These are phyloP conservation scores for Procambarus clarkii DNA, from an alignment of 1,140 invertebrate species.

Conservation along the genomic window DNA sequence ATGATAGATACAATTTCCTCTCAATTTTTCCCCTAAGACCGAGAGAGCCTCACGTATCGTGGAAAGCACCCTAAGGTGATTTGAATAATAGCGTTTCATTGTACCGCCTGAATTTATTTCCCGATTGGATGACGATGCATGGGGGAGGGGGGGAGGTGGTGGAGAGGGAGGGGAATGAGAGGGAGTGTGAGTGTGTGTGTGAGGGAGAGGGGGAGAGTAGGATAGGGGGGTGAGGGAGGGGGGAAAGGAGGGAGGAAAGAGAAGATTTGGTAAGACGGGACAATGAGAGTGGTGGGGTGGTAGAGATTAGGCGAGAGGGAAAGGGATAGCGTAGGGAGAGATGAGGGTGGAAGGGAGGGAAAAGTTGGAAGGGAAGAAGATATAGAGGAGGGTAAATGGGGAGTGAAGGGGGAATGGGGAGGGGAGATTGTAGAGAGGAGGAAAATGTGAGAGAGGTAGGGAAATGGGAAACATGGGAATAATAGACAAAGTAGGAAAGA, in stretches of 20 bases:
- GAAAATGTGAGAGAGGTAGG: not conserved
- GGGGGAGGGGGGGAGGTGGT: not conserved
- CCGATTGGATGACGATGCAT: slow-evolving; percentile 60
- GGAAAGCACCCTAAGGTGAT: slow-evolving; percentile 62
- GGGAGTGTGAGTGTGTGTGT: not conserved
- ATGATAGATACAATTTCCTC: slow-evolving; percentile 51
- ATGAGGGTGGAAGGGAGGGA: not conserved
- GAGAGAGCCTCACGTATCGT: slow-evolving; percentile 1
- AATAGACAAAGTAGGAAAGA: too few species aligned
- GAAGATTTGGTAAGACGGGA: slow-evolving; percentile 8
- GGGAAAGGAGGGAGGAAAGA: not conserved
- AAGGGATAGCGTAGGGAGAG: not conserved
- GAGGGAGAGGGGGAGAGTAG: not conserved
- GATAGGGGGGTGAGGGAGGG: not conserved
- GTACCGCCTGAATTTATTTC: slow-evolving; percentile 63
- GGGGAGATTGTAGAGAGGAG: not conserved
- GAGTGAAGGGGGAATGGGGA: not conserved
- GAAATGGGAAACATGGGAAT: not conserved
- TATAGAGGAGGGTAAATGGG: not conserved
- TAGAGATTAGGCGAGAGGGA: not conserved
- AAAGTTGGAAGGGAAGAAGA: not conserved
- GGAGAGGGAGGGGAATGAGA: not conserved
- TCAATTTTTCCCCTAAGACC: slow-evolving; percentile 35
- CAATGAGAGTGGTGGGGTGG: not conserved
- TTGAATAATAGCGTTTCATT: slow-evolving; percentile 70